A percentile compares a stretch with the other conserved stretches of the same genome.
Conservation (phyloP, 2,113 vertebrate genomes). For the Coturnix japonica region DNA sequence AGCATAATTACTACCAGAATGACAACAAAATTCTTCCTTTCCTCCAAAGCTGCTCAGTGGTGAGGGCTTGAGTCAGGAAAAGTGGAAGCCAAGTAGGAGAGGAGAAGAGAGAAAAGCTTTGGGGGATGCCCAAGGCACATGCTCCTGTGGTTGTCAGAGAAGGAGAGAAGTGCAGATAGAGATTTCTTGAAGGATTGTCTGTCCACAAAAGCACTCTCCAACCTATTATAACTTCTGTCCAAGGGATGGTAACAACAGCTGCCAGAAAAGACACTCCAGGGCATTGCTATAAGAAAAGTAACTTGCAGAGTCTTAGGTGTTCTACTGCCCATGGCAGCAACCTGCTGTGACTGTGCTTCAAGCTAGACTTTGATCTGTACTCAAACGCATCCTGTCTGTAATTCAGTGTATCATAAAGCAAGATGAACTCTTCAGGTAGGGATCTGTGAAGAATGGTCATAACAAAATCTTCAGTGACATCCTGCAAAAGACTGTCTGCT, state of each 20-base stretch:
- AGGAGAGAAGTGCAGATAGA: background rate
- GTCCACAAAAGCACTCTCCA: background rate
- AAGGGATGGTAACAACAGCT: background rate
- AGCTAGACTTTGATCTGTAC: conserved; percentile 9
- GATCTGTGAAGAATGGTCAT: background rate
- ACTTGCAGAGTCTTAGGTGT: background rate
- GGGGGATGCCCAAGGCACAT: background rate
- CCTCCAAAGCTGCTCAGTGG: background rate
- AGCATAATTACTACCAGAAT: background rate
- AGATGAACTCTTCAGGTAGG: background rate
- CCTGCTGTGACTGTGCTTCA: background rate
- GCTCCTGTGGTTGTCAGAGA: background rate
- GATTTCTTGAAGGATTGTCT: background rate
- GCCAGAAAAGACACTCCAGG: background rate
- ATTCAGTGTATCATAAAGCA: background rate
- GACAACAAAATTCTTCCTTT: background rate
- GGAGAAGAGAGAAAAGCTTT: background rate
- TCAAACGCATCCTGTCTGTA: background rate
- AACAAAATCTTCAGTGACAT: background rate
- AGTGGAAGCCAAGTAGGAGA: background rate
- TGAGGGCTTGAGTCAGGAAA: background rate
- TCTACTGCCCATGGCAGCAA: background rate
- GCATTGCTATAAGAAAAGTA: background rate
- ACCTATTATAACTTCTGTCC: background rate
- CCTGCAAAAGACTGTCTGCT: background rate